Percentiles rank a stretch among this genome's conserved stretches.
phyloP scores from a whole-genome alignment of 1,140 invertebrate species.

The Anoplolepis gracilipes region DNA sequence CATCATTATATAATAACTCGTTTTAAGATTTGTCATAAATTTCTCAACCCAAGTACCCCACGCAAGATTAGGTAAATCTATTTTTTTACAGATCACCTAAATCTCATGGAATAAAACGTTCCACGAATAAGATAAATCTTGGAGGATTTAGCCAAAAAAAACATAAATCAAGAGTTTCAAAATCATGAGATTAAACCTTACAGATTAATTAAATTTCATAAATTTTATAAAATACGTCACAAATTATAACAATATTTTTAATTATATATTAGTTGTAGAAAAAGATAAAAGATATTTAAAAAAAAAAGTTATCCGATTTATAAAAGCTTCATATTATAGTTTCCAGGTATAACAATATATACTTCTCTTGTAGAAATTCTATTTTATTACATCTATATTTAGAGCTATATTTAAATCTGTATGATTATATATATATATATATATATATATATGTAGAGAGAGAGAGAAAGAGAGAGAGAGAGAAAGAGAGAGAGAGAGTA shows the following conservation, averaged over 20 bases:
- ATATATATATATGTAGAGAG: too few species aligned
- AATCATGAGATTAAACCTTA: not conserved
- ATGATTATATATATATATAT: not conserved
- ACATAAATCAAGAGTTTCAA: not conserved
- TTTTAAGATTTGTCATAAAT: not conserved
- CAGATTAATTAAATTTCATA: not conserved
- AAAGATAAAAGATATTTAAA: not conserved
- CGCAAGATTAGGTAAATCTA: not conserved
- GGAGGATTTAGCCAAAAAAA: not conserved
- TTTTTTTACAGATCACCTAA: constrained; percentile 9
- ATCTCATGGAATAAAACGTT: not conserved
- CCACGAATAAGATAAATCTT: constrained; percentile 10
- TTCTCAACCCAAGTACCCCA: not conserved
- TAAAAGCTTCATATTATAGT: not conserved
- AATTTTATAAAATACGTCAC: not conserved
- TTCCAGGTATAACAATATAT: not conserved
- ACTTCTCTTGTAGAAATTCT: not conserved
- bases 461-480: too few species aligned
- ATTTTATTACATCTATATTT: constrained; percentile 15
- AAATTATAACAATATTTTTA: not conserved
- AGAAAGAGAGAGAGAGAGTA: too few species aligned
- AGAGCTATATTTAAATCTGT: too few species aligned
- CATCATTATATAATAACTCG: not conserved
- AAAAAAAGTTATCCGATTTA: not conserved
- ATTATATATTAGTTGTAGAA: not conserved